These are phyloP conservation scores for Catharus fuscescens DNA, from an alignment of 2,113 vertebrate species.

Conservation along the genomic window DNA sequence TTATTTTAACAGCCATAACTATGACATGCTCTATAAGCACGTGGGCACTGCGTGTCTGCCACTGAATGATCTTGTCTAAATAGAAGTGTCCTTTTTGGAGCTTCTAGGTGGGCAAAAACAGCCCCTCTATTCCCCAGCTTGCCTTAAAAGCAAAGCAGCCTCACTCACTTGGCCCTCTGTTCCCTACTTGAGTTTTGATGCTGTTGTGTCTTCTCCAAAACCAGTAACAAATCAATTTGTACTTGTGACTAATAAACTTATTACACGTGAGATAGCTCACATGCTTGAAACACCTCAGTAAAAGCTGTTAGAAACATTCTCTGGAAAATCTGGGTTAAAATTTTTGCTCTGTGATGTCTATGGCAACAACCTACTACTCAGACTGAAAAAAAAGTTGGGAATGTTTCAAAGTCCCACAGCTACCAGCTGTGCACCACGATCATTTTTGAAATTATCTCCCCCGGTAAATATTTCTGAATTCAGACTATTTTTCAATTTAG, in stretches of 20 bases:
- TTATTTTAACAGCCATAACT: not conserved
- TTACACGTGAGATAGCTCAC: constrained; percentile 1
- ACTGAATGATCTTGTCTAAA: not conserved
- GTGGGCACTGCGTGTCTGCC: rapidly evolving
- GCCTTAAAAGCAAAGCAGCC: not conserved
- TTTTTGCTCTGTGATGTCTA: not conserved
- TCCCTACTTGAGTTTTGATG: not conserved
- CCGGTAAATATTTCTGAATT: not conserved
- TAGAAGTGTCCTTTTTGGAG: not conserved
- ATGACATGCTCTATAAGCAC: not conserved
- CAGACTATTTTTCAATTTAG: not conserved
- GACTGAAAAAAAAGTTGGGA: not conserved
- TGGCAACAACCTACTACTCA: not conserved
- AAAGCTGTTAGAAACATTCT: constrained; percentile 1
- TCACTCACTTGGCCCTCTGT: rapidly evolving
- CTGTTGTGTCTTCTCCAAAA: not conserved
- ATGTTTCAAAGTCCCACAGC: not conserved
- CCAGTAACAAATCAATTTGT: not conserved
- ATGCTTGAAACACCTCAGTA: not conserved
- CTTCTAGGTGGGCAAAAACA: not conserved
- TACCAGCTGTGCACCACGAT: not conserved
- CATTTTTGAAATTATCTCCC: not conserved
- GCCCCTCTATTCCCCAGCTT: not conserved
- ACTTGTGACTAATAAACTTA: not conserved
- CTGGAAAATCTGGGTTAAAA: not conserved